phyloP scores from a whole-genome alignment of 2,888 invertebrate genomes.

The Selenia dentaria region DNA sequence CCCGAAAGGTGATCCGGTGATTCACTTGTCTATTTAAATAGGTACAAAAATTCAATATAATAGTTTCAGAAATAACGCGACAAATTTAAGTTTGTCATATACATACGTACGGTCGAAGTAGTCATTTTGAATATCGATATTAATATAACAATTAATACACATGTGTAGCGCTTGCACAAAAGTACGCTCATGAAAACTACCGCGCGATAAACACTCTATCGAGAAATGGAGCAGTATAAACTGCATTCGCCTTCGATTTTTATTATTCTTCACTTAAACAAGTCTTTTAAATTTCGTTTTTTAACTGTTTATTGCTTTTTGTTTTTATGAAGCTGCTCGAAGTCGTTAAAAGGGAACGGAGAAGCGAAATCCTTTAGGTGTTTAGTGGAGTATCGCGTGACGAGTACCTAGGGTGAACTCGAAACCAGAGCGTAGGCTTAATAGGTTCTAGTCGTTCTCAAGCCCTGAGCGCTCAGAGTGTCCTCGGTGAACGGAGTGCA shows the following conservation, averaged over 20 bases:
- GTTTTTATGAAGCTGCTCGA: not conserved
- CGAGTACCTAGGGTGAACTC: constrained; percentile 49
- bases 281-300: constrained; percentile 10
- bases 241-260: constrained; percentile 1
- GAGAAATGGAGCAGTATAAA: constrained; percentile 23
- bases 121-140: constrained; percentile 24
- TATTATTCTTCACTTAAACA: not conserved
- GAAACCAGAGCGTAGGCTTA: constrained; percentile 69
- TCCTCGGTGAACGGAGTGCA: constrained; percentile 32
- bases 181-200: constrained; percentile 47
- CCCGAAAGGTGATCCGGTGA: constrained; percentile 25
- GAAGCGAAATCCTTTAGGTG: constrained; percentile 1
- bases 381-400: constrained; percentile 39
- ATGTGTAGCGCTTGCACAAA: constrained; percentile 33
- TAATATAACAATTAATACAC: constrained; percentile 29
- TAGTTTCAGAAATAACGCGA: no score
- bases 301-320: constrained; percentile 6
- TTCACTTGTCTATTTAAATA: constrained; percentile 1
- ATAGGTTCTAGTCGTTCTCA: constrained; percentile 72
- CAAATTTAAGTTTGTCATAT: no score
- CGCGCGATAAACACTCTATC: constrained; percentile 29
- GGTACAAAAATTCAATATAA: no score
- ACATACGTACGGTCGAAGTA: constrained; percentile 30
- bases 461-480: constrained; percentile 17
- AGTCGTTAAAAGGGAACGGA: not conserved